A percentile compares a stretch with the other conserved stretches of the same genome.
phyloP scores from a whole-genome alignment of 1,140 invertebrate species.

The Drosophila albomicans region DNA sequence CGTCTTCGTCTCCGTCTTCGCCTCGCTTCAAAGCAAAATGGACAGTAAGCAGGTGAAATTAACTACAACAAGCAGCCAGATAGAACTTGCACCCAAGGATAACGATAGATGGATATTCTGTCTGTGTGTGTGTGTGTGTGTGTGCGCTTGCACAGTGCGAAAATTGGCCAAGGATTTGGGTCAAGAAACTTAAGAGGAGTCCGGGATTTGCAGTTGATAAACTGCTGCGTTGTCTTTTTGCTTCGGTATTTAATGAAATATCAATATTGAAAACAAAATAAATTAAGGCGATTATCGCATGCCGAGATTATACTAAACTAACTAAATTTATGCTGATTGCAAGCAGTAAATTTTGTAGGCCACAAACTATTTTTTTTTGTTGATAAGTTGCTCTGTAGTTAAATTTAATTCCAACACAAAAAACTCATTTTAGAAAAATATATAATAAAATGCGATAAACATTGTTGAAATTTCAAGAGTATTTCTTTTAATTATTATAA shows the following conservation, averaged over 20 bases:
- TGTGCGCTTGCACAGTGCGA: conserved; percentile 25
- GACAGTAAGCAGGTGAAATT: conserved; percentile 79
- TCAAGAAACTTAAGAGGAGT: conserved; percentile 25
- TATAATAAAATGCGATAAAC: not conserved
- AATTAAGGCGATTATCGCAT: not conserved
- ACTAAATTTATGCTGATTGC: not conserved
- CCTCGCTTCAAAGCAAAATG: conserved; percentile 46
- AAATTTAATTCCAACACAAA: not conserved
- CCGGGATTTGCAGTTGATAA: conserved; percentile 27
- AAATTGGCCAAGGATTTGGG: conserved; percentile 40
- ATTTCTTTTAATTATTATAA: too few species aligned
- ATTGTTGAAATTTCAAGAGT: not conserved
- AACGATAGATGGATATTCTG: not conserved
- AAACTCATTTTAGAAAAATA: not conserved
- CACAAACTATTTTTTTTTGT: not conserved
- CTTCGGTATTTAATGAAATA: not conserved
- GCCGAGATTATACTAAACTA: not conserved
- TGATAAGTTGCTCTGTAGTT: too few species aligned
- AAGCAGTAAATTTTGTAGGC: too few species aligned
- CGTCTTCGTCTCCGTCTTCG: conserved; percentile 15
- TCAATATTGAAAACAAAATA: not conserved
- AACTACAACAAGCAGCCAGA: conserved; percentile 61
- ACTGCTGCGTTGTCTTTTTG: not conserved
- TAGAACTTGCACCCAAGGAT: conserved; percentile 20
- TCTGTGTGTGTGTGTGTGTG: not conserved